A percentile compares a stretch with the other conserved stretches of the same genome.
These are phyloP conservation scores for Schizopygopsis pylzovi DNA, from an alignment of 2,797 vertebrate species.

Conservation along the genomic window DNA sequence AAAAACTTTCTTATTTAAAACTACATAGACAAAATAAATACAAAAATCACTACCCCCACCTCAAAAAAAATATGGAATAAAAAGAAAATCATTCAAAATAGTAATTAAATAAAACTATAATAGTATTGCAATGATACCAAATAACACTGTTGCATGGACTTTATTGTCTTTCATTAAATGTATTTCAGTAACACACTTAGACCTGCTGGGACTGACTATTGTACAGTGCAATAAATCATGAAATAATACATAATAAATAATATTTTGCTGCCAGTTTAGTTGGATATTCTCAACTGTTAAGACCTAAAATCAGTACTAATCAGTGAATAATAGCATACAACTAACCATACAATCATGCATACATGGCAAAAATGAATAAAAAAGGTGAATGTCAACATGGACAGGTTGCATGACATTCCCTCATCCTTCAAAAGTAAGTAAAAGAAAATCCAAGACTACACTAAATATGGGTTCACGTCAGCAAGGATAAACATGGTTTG, in stretches of 20 bases:
- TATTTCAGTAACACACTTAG: not conserved
- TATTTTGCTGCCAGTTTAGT: not conserved
- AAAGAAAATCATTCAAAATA: not conserved
- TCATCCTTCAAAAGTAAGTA: not conserved
- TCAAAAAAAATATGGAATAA: not conserved
- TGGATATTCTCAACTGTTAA: not conserved
- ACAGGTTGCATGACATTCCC: not conserved
- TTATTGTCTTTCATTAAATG: not conserved
- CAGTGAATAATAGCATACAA: not conserved
- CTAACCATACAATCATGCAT: not conserved
- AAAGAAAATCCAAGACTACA: not conserved
- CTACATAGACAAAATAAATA: not conserved
- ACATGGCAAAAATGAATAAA: not conserved
- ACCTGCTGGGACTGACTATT: not conserved
- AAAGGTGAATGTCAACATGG: not conserved
- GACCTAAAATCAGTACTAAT: not conserved
- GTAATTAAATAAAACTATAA: not conserved
- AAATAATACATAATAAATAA: not conserved
- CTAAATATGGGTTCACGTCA: constrained; percentile 1
- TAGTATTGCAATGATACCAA: not conserved
- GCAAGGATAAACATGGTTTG: constrained; percentile 18
- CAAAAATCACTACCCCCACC: not conserved
- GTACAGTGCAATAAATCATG: not conserved
- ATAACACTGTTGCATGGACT: not conserved
- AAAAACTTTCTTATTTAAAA: not conserved